Percentiles rank a stretch among this genome's conserved stretches.
Conservation (phyloP, 2,888 invertebrate species). For the Macrosoma leucophasiata region DNA sequence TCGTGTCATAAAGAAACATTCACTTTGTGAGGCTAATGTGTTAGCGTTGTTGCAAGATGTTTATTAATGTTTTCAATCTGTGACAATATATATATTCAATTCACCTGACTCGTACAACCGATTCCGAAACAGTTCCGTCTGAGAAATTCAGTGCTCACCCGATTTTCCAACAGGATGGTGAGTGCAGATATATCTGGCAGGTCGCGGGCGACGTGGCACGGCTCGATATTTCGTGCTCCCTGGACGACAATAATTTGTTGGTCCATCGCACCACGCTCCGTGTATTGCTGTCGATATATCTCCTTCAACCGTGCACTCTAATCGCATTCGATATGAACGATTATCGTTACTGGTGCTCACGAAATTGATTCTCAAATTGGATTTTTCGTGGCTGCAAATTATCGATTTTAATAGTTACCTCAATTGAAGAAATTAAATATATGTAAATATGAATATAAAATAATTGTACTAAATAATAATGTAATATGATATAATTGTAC, state of each 20-base stretch:
- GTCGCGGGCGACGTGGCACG: conserved; percentile 43
- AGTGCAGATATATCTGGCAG: conserved; percentile 46
- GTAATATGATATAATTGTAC: no score
- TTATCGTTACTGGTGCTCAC: conserved; percentile 10
- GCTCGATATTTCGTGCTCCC: conserved; percentile 64
- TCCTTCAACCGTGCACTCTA: conserved; percentile 35
- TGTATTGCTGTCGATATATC: conserved; percentile 42
- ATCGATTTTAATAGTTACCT: no score
- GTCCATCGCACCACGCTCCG: conserved; percentile 53
- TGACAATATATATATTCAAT: not conserved
- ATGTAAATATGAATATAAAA: no score
- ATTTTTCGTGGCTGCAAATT: no score
- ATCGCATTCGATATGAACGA: conserved; percentile 47
- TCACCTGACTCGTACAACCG: no score
- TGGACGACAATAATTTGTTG: conserved; percentile 69
- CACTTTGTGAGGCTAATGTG: no score
- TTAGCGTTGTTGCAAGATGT: no score
- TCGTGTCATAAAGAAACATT: no score
- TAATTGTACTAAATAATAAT: no score
- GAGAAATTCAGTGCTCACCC: conserved; percentile 29
- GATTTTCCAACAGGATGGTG: conserved; percentile 34
- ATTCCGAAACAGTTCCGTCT: no score
- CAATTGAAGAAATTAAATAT: no score
- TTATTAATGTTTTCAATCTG: not conserved
- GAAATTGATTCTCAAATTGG: conserved; percentile 5